Evolutionary conservation across 2,888 invertebrate species (phyloP).

Genomic region (Macaria notata): DNA sequence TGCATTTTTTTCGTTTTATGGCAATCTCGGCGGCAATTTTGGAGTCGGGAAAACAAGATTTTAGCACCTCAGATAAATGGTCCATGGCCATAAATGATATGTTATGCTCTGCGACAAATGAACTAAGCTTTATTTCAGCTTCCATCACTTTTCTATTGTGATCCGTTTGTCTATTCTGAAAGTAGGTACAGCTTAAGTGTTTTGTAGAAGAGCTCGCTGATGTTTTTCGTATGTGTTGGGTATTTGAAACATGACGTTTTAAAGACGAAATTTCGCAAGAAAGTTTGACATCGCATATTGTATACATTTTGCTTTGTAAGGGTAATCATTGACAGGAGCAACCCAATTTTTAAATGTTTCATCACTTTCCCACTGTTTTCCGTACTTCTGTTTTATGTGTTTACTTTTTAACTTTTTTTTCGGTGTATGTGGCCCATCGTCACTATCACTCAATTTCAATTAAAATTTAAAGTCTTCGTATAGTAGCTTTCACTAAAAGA

Average conservation of each 20-base stretch:
- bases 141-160: constrained; percentile 4
- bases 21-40: constrained; percentile 10
- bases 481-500: no score
- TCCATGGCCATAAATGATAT: constrained; percentile 20
- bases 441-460: constrained; percentile 1
- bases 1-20: constrained; percentile 8
- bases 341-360: neutral
- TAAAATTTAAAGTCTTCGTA: no score
- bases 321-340: constrained; percentile 3
- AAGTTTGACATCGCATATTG: constrained; percentile 1
- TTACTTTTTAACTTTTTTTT: neutral
- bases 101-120: constrained; percentile 27
- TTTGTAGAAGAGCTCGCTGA: neutral
- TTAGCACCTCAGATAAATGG: constrained; percentile 20
- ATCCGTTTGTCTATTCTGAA: neutral
- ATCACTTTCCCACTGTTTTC: constrained; percentile 2
- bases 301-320: neutral
- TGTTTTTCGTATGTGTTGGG: constrained; percentile 1
- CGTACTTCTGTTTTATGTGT: constrained; percentile 2
- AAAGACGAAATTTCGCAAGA: constrained; percentile 3
- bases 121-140: constrained; percentile 16
- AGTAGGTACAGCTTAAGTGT: neutral
- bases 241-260: neutral
- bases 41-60: constrained; percentile 16
- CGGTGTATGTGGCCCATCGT: neutral